Base-by-base conservation (phyloP, 2,113 vertebrate genomes). In the Xiphophorus couchianus region DNA sequence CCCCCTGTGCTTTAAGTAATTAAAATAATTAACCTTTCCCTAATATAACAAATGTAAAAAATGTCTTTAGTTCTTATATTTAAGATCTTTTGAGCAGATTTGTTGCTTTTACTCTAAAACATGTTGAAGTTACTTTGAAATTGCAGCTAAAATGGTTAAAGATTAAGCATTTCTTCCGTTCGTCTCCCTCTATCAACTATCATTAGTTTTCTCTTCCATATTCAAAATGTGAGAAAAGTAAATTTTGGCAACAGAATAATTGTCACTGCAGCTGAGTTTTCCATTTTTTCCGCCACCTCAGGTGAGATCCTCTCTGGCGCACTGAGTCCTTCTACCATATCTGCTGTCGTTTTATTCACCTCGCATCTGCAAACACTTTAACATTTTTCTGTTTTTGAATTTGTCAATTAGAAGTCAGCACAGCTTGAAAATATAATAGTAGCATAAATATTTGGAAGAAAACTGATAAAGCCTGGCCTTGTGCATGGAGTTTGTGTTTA, bases 281-380 rank as follows among this genome's bases (percentile, higher is more conserved):
- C 84, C 80, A 84, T 84, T 74, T 86, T 83, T 80, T 86, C 82
- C 66, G 6, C 82, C 74, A 81, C 29, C 60, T 71, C n/a, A 15
- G 73, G 29, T 2, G 67, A 78, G 76, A 74, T 89, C 61, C 39
- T 39, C 71, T 71, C 65, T 61, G 74, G n/a, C 72, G 68, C 74
- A 69, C 77, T 31, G 69, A 81, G 39, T 33, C 71, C 65, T 72
- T 70, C 69, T 69, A 5, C 66, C 27, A 15, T 22, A 22, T 39
- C 37, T 25, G 51, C 22, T 9, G 51, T 19, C 22, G 2, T n/a
- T 58, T 58, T n/a, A 3, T 58, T n/a, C 51, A 3, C 9, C 69
- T 30, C 12, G 4, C 54, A 30, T 44, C 7, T 27, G 25, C 11
- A 28, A 11, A 28, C 27, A 44, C 37, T 51, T 39, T 37, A n/a